Percentiles rank a stretch among this genome's conserved stretches.
Conservation (phyloP, 2,113 vertebrate species). For the Poeciliopsis turrubarensis region DNA sequence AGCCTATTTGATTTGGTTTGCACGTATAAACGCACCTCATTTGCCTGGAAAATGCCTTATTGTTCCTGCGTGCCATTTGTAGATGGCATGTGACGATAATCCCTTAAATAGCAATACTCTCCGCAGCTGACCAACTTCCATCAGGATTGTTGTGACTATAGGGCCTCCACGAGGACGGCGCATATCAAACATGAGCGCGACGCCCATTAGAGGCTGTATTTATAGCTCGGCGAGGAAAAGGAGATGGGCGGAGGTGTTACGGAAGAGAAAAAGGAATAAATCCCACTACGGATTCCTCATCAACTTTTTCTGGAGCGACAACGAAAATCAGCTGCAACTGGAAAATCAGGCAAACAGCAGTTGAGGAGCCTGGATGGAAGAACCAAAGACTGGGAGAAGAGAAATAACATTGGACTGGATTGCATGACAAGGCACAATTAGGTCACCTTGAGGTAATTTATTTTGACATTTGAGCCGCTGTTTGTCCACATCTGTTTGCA, state of each 20-base stretch:
- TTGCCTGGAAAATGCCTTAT: constrained; percentile 36
- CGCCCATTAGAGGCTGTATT: constrained; percentile 18
- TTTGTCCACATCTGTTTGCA: constrained; percentile 75
- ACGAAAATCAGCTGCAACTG: neutral
- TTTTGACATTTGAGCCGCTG: constrained; percentile 33
- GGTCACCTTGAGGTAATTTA: constrained; percentile 36
- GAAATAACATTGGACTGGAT: neutral
- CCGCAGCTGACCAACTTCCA: constrained; percentile 21
- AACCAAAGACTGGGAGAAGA: neutral
- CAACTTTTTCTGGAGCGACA: constrained; percentile 7
- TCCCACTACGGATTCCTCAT: constrained; percentile 6
- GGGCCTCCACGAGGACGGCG: constrained; percentile 5
- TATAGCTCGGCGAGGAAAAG: constrained; percentile 12
- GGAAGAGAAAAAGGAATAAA: constrained; percentile 8
- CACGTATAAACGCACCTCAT: constrained; percentile 35
- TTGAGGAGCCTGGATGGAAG: no score
- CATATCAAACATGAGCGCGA: neutral
- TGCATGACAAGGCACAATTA: constrained; percentile 43
- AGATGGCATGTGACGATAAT: constrained; percentile 30
- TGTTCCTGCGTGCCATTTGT: constrained; percentile 23
- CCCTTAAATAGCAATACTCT: constrained; percentile 28
- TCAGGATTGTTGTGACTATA: constrained; percentile 7
- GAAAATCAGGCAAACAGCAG: neutral
- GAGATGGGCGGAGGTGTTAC: neutral
- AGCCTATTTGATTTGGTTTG: constrained; percentile 25